Evolutionary conservation across 1,140 invertebrate genomes (phyloP).

Genomic region (Drosophila saltans): DNA sequence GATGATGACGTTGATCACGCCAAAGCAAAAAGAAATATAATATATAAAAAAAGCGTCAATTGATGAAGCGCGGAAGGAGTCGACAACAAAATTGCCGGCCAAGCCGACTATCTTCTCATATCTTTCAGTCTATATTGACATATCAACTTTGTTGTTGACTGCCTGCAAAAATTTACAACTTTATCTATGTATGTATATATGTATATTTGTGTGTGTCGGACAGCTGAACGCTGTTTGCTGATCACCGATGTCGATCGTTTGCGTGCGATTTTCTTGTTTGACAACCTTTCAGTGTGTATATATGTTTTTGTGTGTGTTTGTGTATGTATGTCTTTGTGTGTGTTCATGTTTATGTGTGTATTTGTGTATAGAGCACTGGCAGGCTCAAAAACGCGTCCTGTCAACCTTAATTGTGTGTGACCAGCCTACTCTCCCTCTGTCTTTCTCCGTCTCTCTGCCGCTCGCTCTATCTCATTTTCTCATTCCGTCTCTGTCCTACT

Average conservation of each 20-base stretch:
- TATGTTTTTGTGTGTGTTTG: background rate
- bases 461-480: constrained; percentile 1
- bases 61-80: constrained; percentile 50
- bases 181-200: constrained; percentile 51
- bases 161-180: constrained; percentile 72
- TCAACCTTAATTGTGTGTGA: constrained; percentile 57
- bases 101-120: constrained; percentile 34
- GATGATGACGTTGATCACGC: constrained; percentile 53
- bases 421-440: constrained; percentile 12
- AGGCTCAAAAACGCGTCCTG: constrained; percentile 40
- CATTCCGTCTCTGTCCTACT: background rate
- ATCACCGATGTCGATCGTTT: constrained; percentile 31
- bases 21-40: constrained; percentile 69
- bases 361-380: constrained; percentile 9
- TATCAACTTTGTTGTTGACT: constrained; percentile 65
- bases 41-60: constrained; percentile 65
- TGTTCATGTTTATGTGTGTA: constrained; percentile 1
- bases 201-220: constrained; percentile 65
- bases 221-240: constrained; percentile 4
- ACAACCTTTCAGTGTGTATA: constrained; percentile 64
- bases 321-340: background rate
- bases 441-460: constrained; percentile 7
- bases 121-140: constrained; percentile 67
- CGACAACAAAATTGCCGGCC: constrained; percentile 38
- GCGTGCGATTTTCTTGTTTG: constrained; percentile 77